Base-by-base conservation (phyloP, 2,113 vertebrate genomes). In the Ranitomeya imitator region DNA sequence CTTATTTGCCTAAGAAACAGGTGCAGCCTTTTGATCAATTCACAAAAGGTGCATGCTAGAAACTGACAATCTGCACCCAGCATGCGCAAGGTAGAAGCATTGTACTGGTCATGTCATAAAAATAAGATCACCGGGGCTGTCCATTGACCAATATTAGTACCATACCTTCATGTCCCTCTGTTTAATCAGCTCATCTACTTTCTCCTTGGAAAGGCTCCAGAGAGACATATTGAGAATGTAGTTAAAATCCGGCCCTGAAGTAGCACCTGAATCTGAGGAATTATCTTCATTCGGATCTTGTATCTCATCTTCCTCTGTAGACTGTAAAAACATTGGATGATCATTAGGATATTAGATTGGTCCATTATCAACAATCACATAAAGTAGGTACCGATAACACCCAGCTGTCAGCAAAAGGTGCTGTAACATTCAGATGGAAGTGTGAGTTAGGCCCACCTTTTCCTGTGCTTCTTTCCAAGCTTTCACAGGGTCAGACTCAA, bases 211-310 rank as follows among this genome's bases (percentile, higher is more conserved):
- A 91, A 99, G 95, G 92, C 96, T 99, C 98, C 98, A 99, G 52
- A 99, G 94, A 89, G 98, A 96, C 98, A 99, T 99, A 93, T 97
- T 98, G 92, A 99, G 96, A 92, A 99, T 99, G 92, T 99, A 99
- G 93, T 99, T 99, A 93, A 98, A 99, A 93, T 99, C 97, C 13
- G 98, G 98, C 77, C 97, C 98, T 52, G 97, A 95, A 4, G 95
- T 92, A 85, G 96, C 95, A 89, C 96, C 96, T 0, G 97, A 99
- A 90, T 96, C 95, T 67, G 96, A 91, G 0, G 98, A 99, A 93
- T 93, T 89, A 93, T 97, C 97, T 37, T 99, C 99, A 59, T 97
- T 96, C 0, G 93, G 93, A 63, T 94, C 97, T 54, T 96, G 96
- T 2, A 90, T 89, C 85, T 96, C 94, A 14, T 98, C 98, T 60